Conservation (phyloP, 1,140 invertebrate species). For the Drosophila mayri region DNA sequence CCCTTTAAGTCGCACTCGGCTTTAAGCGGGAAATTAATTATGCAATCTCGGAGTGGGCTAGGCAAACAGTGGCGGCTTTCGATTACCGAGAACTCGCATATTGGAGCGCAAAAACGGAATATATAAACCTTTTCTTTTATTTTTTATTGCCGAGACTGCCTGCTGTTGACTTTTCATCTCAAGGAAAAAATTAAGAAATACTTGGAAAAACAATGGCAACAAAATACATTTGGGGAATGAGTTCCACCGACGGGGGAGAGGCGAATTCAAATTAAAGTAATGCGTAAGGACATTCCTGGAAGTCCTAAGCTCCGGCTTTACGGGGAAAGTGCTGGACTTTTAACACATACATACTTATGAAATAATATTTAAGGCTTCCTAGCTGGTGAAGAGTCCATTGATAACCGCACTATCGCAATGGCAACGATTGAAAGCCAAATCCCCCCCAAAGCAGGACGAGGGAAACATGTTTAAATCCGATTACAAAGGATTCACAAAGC, state of each 20-base stretch:
- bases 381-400: background rate
- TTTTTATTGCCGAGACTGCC: background rate
- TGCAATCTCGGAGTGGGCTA: constrained; percentile 23
- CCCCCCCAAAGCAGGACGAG: constrained; percentile 7
- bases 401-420: constrained; percentile 29
- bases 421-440: constrained; percentile 7
- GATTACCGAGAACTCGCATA: constrained; percentile 21
- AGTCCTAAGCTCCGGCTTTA: background rate
- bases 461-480: constrained; percentile 57
- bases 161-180: constrained; percentile 37
- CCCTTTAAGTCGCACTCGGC: constrained; percentile 11
- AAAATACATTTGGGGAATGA: constrained; percentile 34
- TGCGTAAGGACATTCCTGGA: constrained; percentile 2
- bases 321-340: background rate
- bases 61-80: constrained; percentile 32
- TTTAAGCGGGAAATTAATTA: constrained; percentile 48
- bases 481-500: constrained; percentile 41
- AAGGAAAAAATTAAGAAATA: constrained; percentile 15
- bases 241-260: background rate
- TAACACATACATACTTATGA: background rate
- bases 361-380: background rate
- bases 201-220: constrained; percentile 36
- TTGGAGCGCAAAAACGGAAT: background rate
- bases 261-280: constrained; percentile 17
- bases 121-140: constrained; percentile 4